Conservation (phyloP, 2,888 invertebrate genomes). For the Metallyticus violacea region DNA sequence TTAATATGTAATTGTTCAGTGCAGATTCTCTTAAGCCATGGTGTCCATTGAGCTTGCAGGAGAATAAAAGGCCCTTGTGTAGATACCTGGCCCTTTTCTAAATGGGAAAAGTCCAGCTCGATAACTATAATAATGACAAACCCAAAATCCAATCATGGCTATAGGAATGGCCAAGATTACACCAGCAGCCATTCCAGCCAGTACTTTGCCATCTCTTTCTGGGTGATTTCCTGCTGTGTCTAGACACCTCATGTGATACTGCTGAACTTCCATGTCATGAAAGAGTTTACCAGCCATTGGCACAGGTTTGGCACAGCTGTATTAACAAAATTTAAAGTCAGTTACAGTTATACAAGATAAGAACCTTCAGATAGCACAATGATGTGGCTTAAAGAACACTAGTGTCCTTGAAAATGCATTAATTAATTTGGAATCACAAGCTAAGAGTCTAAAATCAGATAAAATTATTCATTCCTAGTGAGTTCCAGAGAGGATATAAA, state of each 20-base stretch:
- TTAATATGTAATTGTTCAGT: background rate
- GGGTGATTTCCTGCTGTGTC: conserved; percentile 63
- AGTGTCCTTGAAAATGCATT: no score
- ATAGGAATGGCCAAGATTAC: conserved; percentile 66
- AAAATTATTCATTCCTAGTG: no score
- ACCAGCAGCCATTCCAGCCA: conserved; percentile 66
- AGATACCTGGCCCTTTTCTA: conserved; percentile 56
- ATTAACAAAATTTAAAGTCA: background rate
- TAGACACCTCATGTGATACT: conserved; percentile 62
- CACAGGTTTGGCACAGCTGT: conserved; percentile 63
- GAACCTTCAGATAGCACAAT: conserved; percentile 38
- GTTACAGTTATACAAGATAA: background rate
- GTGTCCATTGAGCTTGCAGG: conserved; percentile 49
- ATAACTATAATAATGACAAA: conserved; percentile 49
- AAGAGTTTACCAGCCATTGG: conserved; percentile 61
- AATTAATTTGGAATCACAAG: no score
- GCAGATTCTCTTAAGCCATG: background rate
- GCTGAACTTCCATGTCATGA: conserved; percentile 54
- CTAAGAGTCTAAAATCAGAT: no score
- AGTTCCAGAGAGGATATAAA: no score
- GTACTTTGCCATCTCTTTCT: conserved; percentile 64
- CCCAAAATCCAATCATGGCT: conserved; percentile 56
- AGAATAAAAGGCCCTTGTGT: conserved; percentile 70
- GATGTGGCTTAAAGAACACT: no score
- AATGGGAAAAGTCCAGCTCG: conserved; percentile 60